Conservation (phyloP, 64 coral and sea anemone species). For the Acropora yongei region DNA sequence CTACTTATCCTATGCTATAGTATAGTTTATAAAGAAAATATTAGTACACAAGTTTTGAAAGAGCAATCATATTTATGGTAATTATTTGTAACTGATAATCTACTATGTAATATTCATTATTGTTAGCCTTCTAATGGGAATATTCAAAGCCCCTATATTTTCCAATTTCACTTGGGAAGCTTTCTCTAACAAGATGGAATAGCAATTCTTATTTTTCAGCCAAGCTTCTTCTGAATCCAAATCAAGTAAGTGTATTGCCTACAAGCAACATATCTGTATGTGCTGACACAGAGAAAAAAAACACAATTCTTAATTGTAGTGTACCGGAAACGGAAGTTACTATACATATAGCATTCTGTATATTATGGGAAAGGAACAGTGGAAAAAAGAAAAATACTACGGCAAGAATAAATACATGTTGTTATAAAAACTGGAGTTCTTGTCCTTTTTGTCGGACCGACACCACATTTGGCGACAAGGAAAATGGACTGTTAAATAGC, state of each 20-base stretch:
- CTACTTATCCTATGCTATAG: background rate
- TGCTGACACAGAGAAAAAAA: conserved; percentile 33
- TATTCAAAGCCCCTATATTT: conserved; percentile 51
- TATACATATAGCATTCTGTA: too few relatives aligned
- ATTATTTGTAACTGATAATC: background rate
- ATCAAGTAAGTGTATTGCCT: conserved; percentile 53
- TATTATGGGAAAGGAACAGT: too few relatives aligned
- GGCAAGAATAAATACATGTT: too few relatives aligned
- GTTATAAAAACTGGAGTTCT: too few relatives aligned
- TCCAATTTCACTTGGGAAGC: conserved; percentile 59
- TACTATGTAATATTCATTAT: background rate
- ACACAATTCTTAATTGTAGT: background rate
- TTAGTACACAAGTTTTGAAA: background rate
- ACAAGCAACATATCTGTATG: conserved; percentile 59
- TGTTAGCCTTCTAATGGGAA: conserved; percentile 9
- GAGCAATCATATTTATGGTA: background rate
- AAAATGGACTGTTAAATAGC: too few relatives aligned
- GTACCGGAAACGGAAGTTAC: too few relatives aligned
- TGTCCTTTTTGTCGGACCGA: too few relatives aligned
- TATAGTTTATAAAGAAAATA: background rate
- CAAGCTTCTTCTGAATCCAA: conserved; percentile 44
- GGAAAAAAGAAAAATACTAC: too few relatives aligned
- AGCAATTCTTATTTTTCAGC: conserved; percentile 44
- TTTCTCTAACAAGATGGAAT: conserved; percentile 48
- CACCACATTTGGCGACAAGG: too few relatives aligned